Evolutionary conservation across 2,113 vertebrate genomes (phyloP).

Genomic region (Apteryx owenii): DNA sequence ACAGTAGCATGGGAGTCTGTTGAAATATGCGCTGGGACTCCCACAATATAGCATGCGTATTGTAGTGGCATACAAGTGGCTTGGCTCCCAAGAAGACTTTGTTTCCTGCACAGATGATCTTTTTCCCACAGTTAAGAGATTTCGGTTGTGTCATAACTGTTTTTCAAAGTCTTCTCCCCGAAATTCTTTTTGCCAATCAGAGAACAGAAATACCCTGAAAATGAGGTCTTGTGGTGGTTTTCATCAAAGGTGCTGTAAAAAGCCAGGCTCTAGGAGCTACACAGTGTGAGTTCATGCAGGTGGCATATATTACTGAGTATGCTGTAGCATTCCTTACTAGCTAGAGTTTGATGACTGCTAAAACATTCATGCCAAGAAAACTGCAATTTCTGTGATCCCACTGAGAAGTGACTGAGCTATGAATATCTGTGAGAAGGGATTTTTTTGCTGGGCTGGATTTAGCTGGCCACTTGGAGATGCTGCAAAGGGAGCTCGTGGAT

Average conservation of each 20-base stretch:
- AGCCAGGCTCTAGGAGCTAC: background rate
- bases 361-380: background rate
- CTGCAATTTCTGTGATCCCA: background rate
- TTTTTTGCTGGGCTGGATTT: background rate
- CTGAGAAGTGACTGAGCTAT: background rate
- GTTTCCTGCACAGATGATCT: background rate
- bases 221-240: background rate
- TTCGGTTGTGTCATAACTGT: background rate
- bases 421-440: background rate
- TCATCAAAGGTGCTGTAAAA: background rate
- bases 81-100: background rate
- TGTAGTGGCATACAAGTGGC: background rate
- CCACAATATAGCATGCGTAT: too few species aligned
- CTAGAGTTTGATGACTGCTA: background rate
- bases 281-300: rapidly evolving
- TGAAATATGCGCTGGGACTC: background rate
- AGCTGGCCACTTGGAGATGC: background rate
- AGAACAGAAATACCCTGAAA: background rate
- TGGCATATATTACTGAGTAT: background rate
- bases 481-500: background rate
- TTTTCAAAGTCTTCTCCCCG: background rate
- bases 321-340: background rate
- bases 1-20: background rate
- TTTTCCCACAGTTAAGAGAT: background rate
- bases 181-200: background rate